These are phyloP conservation scores for Temnothorax curvispinosus DNA, from an alignment of 1,140 invertebrate species.

Conservation along the genomic window DNA sequence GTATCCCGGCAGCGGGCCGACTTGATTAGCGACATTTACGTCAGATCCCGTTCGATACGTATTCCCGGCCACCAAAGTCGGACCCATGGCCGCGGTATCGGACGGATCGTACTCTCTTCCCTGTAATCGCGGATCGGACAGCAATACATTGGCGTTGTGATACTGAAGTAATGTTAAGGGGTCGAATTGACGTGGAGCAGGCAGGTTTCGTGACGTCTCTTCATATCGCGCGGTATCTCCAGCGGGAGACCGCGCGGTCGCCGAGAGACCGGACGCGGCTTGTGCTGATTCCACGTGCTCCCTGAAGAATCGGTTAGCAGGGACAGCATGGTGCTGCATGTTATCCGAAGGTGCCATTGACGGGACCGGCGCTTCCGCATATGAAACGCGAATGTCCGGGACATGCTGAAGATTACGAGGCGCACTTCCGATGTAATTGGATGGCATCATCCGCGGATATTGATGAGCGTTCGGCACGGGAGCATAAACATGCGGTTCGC, in stretches of 20 bases:
- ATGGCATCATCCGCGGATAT: not conserved
- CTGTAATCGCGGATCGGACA: not conserved
- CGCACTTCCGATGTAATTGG: not conserved
- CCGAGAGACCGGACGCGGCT: not conserved
- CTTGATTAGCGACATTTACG: not conserved
- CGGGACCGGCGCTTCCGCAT: not conserved
- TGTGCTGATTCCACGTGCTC: slow-evolving; percentile 10
- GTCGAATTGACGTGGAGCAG: not conserved
- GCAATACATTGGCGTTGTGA: not conserved
- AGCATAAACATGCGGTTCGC: not conserved
- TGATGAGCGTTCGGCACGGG: not conserved
- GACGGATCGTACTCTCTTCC: not conserved
- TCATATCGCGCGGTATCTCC: no score
- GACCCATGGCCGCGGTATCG: not conserved
- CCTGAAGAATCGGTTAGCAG: not conserved
- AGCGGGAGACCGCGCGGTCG: not conserved
- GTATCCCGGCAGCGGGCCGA: slow-evolving; percentile 37
- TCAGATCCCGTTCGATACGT: not conserved
- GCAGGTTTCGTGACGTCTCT: not conserved
- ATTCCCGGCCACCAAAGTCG: not conserved
- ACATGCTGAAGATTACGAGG: not conserved
- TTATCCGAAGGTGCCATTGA: not conserved
- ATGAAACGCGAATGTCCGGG: not conserved
- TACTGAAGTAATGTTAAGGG: not conserved
- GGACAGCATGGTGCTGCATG: not conserved